Percentiles rank a stretch among this genome's conserved stretches.
These are phyloP conservation scores for Cetonia aurata DNA, from an alignment of 2,888 invertebrate species.

Conservation along the genomic window DNA sequence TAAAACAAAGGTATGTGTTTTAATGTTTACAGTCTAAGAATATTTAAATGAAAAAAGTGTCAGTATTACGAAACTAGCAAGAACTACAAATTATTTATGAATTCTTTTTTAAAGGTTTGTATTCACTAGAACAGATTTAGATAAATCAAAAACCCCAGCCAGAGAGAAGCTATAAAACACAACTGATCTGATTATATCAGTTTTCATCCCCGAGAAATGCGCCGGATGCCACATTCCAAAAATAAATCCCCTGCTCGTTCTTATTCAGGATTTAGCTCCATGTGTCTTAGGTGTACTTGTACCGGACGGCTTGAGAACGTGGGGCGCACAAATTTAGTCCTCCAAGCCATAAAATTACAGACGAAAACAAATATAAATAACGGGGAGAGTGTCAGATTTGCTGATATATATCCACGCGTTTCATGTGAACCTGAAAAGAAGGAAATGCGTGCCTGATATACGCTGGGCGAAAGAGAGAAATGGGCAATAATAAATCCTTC, in stretches of 20 bases:
- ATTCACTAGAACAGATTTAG: too few relatives aligned
- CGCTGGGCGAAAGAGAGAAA: slow-evolving; percentile 14
- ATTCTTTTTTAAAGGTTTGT: too few relatives aligned
- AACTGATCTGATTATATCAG: slow-evolving; percentile 25
- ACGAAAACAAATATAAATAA: slow-evolving; percentile 47
- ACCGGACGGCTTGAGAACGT: slow-evolving; percentile 36
- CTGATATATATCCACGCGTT: slow-evolving; percentile 40
- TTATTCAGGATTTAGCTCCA: slow-evolving; percentile 23
- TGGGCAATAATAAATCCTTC: slow-evolving; percentile 4
- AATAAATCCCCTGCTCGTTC: slow-evolving; percentile 27
- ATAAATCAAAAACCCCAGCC: too few relatives aligned
- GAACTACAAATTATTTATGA: too few relatives aligned
- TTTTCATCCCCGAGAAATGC: slow-evolving; percentile 3
- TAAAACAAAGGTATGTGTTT: too few relatives aligned
- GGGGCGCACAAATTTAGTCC: slow-evolving; percentile 41
- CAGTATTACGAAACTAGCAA: too few relatives aligned
- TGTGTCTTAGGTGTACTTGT: slow-evolving; percentile 8
- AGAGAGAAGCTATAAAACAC: too few relatives aligned
- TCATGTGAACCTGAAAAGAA: slow-evolving; percentile 19
- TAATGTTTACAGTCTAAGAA: too few relatives aligned
- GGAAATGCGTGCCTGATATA: slow-evolving; percentile 19
- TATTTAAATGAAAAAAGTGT: too few relatives aligned
- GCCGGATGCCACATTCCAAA: slow-evolving; percentile 32
- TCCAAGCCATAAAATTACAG: slow-evolving; percentile 44
- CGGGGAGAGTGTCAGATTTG: slow-evolving; percentile 42